Percentiles rank a stretch among this genome's conserved stretches.
Conservation (phyloP, 2,113 vertebrate genomes). For the Tachycineta bicolor region DNA sequence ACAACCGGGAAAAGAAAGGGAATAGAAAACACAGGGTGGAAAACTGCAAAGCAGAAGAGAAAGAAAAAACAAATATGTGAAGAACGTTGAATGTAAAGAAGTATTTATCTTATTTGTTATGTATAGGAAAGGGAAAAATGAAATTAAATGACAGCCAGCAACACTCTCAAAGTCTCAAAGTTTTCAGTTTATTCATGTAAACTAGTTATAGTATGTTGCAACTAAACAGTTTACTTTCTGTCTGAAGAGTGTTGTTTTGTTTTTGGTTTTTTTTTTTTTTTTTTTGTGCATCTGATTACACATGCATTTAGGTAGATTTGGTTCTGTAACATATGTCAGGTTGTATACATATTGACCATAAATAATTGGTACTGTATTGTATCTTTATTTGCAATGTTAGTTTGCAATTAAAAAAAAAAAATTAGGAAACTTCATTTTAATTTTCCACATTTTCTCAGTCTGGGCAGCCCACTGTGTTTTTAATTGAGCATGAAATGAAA, state of each 20-base stretch:
- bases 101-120: background rate
- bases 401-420: background rate
- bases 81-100: background rate
- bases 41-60: background rate
- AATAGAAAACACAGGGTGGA: background rate
- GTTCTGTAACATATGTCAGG: background rate
- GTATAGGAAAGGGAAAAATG: background rate
- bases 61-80: background rate
- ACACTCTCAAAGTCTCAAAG: background rate
- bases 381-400: background rate
- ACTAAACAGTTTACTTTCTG: background rate
- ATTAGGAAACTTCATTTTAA: background rate
- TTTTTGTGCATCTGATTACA: background rate
- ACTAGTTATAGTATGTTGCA: background rate
- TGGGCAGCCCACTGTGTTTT: background rate
- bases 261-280: too few species aligned
- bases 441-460: background rate
- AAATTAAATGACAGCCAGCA: background rate
- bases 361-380: background rate
- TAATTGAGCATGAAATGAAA: slow-evolving; percentile 57
- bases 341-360: background rate
- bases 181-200: background rate
- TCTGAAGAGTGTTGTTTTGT: background rate
- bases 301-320: background rate
- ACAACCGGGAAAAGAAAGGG: background rate